Evolutionary conservation across 2,888 invertebrate genomes (phyloP).

Genomic region (Sepiola atlantica): DNA sequence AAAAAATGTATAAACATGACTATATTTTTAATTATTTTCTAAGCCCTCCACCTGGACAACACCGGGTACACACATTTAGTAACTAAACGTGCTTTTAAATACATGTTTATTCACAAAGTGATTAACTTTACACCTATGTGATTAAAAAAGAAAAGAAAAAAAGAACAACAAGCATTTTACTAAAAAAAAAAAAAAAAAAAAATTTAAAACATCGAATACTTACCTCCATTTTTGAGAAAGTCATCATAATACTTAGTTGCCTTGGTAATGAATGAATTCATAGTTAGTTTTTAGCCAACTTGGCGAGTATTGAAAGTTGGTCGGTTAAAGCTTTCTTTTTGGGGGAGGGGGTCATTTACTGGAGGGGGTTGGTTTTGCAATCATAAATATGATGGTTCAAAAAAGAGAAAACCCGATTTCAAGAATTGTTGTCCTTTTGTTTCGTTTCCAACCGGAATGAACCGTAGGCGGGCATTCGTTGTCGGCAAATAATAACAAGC

Average conservation of each 20-base stretch:
- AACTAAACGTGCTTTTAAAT: too few relatives aligned
- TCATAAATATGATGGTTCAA: not conserved
- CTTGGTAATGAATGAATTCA: conserved; percentile 45
- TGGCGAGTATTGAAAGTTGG: not conserved
- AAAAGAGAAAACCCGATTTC: too few relatives aligned
- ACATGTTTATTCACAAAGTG: too few relatives aligned
- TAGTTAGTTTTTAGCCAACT: not conserved
- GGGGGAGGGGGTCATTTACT: not conserved
- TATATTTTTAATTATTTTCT: too few relatives aligned
- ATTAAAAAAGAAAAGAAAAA: not conserved
- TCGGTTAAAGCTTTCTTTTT: not conserved
- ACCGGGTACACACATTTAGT: too few relatives aligned
- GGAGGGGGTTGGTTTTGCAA: not conserved
- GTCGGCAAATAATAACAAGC: not conserved
- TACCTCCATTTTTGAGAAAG: conserved; percentile 41
- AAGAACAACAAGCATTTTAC: not conserved
- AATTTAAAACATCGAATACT: not conserved
- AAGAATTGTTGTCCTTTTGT: not conserved
- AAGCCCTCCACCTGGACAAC: too few relatives aligned
- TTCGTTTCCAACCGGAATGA: not conserved
- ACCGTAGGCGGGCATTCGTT: not conserved
- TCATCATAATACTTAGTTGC: conserved; percentile 46
- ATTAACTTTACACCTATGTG: too few relatives aligned
- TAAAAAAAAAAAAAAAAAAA: too few relatives aligned
- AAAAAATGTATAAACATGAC: too few relatives aligned